Conservation (phyloP, 1,140 invertebrate genomes). For the Drosophila nebulosa region DNA sequence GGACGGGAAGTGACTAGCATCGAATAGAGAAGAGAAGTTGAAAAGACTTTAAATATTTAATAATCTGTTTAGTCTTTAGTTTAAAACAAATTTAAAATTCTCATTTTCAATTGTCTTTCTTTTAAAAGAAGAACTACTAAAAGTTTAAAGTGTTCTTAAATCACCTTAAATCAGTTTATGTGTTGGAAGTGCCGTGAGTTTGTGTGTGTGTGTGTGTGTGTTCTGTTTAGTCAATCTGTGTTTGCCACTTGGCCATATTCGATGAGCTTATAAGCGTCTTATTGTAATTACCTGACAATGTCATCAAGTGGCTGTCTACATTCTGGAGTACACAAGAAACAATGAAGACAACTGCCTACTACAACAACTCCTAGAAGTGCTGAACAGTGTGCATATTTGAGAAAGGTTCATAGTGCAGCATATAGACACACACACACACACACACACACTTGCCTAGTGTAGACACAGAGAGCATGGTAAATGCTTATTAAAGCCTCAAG, state of each 20-base stretch:
- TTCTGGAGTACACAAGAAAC: background rate
- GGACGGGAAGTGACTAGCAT: no score
- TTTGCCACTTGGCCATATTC: conserved; percentile 54
- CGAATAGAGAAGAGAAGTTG: no score
- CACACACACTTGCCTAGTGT: conserved; percentile 5
- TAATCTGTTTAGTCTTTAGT: no score
- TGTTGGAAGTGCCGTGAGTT: background rate
- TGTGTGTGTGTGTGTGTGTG: background rate
- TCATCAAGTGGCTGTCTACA: conserved; percentile 39
- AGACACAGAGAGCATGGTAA: conserved; percentile 28
- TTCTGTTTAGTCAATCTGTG: conserved; percentile 15
- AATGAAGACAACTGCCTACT: background rate
- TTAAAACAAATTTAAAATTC: no score
- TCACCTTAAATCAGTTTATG: background rate
- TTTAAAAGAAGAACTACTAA: no score
- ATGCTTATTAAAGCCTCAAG: conserved; percentile 66
- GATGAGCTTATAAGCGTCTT: conserved; percentile 71
- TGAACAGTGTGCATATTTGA: conserved; percentile 16
- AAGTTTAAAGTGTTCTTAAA: background rate
- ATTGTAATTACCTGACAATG: conserved; percentile 77
- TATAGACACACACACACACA: conserved; percentile 8
- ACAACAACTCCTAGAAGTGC: background rate
- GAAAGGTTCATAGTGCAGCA: background rate
- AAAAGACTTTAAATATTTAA: no score
- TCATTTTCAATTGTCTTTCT: no score